These are phyloP conservation scores for Enteromius fasciolatus DNA, from an alignment of 2,797 vertebrate genomes.

Conservation along the genomic window DNA sequence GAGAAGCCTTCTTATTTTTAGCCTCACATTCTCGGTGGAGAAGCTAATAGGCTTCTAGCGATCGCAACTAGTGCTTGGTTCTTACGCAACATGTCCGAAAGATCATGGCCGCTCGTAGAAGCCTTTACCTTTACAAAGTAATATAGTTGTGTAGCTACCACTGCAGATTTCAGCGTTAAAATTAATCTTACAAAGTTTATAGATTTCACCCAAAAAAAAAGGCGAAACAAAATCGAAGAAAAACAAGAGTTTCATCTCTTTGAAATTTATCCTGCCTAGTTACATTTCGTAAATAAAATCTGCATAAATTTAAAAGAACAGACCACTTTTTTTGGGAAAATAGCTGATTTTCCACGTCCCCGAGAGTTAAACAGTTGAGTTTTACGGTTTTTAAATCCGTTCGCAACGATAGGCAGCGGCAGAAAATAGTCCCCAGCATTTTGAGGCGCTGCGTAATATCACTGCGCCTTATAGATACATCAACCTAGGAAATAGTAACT, in stretches of 20 bases:
- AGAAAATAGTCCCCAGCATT: too few species aligned
- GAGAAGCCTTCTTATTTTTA: conserved; percentile 76
- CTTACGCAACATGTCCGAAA: conserved; percentile 53
- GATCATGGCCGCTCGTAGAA: conserved; percentile 2
- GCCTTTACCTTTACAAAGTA: too few species aligned
- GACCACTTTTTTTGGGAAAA: too few species aligned
- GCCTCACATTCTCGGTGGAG: conserved; percentile 69
- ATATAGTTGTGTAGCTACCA: background rate
- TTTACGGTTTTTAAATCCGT: too few species aligned
- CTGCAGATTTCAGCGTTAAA: background rate
- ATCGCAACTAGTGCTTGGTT: conserved; percentile 61
- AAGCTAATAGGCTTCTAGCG: conserved; percentile 72
- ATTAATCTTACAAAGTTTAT: background rate
- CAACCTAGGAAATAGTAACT: too few species aligned
- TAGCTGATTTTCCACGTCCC: too few species aligned
- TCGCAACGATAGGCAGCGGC: too few species aligned
- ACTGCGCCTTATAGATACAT: too few species aligned
- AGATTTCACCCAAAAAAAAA: background rate
- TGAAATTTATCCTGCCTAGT: background rate
- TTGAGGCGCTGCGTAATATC: too few species aligned
- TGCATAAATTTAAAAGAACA: background rate
- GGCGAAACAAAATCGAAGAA: too few species aligned
- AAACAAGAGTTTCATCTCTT: background rate
- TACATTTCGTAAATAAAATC: background rate
- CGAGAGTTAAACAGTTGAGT: too few species aligned